Evolutionary conservation across 2,113 vertebrate genomes (phyloP), one percentile per base, ranked within the genome.

Genomic region (Scomber colias): DNA sequence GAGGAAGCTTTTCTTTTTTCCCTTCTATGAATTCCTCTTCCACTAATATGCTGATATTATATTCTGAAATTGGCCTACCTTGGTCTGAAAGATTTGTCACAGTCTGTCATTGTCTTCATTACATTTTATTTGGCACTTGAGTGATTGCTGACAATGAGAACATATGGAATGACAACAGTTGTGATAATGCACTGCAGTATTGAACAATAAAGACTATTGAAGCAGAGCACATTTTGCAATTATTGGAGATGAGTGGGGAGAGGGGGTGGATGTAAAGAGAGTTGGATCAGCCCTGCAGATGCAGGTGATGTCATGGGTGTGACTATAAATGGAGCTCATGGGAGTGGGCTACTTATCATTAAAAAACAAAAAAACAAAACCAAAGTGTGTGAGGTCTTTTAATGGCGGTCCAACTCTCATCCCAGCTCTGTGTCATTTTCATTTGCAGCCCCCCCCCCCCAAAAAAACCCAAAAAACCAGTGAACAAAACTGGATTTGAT

Each of bases 121-220:
- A 78, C 73, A 64, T 93, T 91, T 92, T 76, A 85, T 91, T 93
- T 93, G 94, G 93, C 93, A 95, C 93, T 93, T 93, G 88, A 91
- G 89, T 94, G 83, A 91, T 81, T 92, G 87, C 77, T 86, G 86
- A 90, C 56, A 77, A 16, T 86, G 71, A 90, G 74, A 90, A 83
- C 65, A 72, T 73, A 80, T 84, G 81, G 83, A 87, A 87, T 88
- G 77, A 81, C 40, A 60, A 79, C 68, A 75, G 70, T 90, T 85
- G 70, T 85, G 83, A 85, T 86, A 65, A 88, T 90, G 88, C 90
- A 91, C 87, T 92, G 85, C 92, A 83, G 80, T 84, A 91, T 57
- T 92, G 83, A 92, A 91, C 88, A 94, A 95, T 95, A 94, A 95
- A 94, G 87, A 93, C 89, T 84, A 90, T 88, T 94, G 83, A 93